Percentiles rank a stretch among this genome's conserved stretches.
Evolutionary conservation across 2,113 vertebrate genomes (phyloP).

Genomic region (Dicaeum eximium): DNA sequence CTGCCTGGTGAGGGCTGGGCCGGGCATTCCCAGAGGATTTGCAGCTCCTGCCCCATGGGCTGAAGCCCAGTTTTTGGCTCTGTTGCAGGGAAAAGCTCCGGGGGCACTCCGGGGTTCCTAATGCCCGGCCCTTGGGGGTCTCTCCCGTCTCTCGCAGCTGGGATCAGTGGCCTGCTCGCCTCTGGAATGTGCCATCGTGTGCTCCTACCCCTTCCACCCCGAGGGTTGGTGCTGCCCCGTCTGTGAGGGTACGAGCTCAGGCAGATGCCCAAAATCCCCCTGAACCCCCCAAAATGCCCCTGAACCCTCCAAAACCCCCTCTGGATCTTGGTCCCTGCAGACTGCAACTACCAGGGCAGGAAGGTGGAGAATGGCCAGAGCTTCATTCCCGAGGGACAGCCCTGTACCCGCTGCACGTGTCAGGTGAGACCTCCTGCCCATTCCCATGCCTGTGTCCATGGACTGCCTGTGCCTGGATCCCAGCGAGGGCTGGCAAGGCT

Average conservation of each 20-base stretch:
- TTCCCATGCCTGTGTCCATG: neutral
- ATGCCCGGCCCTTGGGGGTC: neutral
- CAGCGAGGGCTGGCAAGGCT: neutral
- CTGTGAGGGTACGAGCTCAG: constrained; percentile 65
- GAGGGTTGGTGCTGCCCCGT: constrained; percentile 80
- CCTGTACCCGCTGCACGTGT: constrained; percentile 75
- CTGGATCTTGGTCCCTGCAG: neutral
- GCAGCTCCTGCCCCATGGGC: neutral
- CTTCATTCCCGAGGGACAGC: constrained; percentile 72
- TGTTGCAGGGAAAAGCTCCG: neutral
- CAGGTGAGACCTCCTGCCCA: constrained; percentile 48
- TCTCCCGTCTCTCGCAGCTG: constrained; percentile 64
- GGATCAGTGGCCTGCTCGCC: constrained; percentile 80
- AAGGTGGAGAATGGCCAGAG: constrained; percentile 76
- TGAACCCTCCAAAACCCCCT: rapidly evolving
- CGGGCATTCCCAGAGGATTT: neutral
- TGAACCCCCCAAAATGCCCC: neutral
- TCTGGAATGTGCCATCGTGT: constrained; percentile 73
- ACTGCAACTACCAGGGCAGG: constrained; percentile 79
- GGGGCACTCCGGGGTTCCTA: neutral
- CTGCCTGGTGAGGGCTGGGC: constrained; percentile 71
- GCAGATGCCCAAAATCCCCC: neutral
- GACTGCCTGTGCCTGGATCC: neutral
- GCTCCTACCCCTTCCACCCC: constrained; percentile 80
- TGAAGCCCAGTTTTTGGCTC: neutral